Base-by-base conservation (phyloP, 2,888 invertebrate species). In the Periphyllus acericola region DNA sequence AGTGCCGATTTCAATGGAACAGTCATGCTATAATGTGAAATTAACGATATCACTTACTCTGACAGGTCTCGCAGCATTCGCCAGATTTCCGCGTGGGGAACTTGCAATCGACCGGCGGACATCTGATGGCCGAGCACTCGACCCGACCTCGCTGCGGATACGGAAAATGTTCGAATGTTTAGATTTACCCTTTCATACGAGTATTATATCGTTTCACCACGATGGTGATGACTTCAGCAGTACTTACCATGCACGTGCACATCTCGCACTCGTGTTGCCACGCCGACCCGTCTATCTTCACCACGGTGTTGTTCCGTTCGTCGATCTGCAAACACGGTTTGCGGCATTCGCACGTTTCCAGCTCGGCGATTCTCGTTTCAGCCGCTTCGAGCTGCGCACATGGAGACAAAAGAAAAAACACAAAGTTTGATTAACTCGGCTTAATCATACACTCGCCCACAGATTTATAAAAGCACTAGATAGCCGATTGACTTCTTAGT, bases 301-400 rank as follows among this genome's bases (percentile, higher is more conserved):
- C 94, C 88, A 95, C 95, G 90, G 95, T 96, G 92, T 96, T 87
- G n/a, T 25, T 81, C 1, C 55, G 78, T 21, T 79, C 86, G 34
- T 87, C 81, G 5, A 66, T 96, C 90, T 95, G 94, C 91, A 94
- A 94, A 93, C 97, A 97, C 90, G 96, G 96, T 93, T 96, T 96
- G 93, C 95, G 95, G 92, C 97, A 97, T 93, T 97, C 97, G 92
- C 97, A 97, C 92, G 96, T 95, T 92, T 97, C 96, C 91, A 97
- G 93, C 91, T 94, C 94, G 91, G 94, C 93, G 92, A 97, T 93
- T 90, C 96, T 94, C 91, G 94, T 94, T 92, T 97, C 96, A 90
- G 96, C 94, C 91, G 94, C 94, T 92, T 94, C 94, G 93, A 97
- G 94, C 97, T 97, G n/a, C 8, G n/a, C 11, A 11, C 11, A 46